Evolutionary conservation across 2,797 vertebrate genomes (phyloP), one percentile per base, ranked within the genome.

Genomic region (Ceryle rudis): DNA sequence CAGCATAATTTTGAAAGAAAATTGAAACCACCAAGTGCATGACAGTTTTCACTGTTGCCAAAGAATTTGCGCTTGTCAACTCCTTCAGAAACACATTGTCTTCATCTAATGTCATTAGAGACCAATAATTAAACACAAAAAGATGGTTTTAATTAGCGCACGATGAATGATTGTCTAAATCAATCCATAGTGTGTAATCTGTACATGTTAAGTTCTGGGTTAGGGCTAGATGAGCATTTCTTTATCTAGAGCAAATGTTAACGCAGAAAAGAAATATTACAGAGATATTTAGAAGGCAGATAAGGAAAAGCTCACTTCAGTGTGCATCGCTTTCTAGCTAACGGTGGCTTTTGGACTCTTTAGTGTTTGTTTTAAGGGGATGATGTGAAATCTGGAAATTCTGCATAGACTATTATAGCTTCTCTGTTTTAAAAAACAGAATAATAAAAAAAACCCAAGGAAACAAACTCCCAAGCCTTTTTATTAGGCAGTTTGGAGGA

Each of bases 91-190:
- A 97, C 98, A 97, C 92, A 91, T 97, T 96, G 86, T 93, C 89
- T 93, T 98, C 97, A 96, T 95, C 97, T 97, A 94, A 86, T 96
- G 97, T 96, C 97, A 97, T 97, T 95, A 97, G 96, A 98, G 96
- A 97, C 96, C 98, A 97, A 97, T 98, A 98, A 98, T 98, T 98
- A 98, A 98, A 98, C 96, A 91, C 90, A 96, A 98, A 98, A 98
- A 97, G 95, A 93, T 80, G 83, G 92, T 84, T 96, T 97, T 98
- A 98, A 98, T 99, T 98, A 98, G 98, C 51, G 55, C 92, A 72
- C 95, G 94, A 97, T 97, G 94, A 94, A 98, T 98, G 97, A 98
- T 98, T 97, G 98, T 98, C 98, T 97, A 62, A 97, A 97, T 98
- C 98, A 96, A 98, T 98, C 35, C 2, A 89, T 92, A 31, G 44